Conservation (phyloP, 2,888 invertebrate species). For the Drosophila subsilvestris region DNA sequence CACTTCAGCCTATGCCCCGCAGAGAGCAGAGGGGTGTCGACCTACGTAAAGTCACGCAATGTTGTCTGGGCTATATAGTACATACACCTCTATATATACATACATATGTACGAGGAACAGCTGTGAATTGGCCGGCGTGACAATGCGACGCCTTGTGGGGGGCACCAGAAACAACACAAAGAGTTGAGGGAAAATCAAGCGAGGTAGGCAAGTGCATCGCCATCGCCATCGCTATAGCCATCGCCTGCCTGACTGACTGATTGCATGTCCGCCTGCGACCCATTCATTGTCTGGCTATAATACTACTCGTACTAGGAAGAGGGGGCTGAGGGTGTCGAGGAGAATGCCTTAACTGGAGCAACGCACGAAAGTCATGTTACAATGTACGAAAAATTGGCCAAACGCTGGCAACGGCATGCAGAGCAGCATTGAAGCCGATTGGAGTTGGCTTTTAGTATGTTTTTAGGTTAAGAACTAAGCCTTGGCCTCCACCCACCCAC, state of each 20-base stretch:
- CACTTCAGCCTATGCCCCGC: slow-evolving; percentile 30
- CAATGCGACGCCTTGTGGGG: slow-evolving; percentile 64
- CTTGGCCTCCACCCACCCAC: slow-evolving; percentile 53
- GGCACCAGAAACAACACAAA: slow-evolving; percentile 24
- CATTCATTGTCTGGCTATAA: slow-evolving; percentile 43
- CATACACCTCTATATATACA: neutral
- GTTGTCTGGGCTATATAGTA: slow-evolving; percentile 35
- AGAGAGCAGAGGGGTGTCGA: slow-evolving; percentile 38
- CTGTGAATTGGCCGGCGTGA: slow-evolving; percentile 65
- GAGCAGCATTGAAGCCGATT: neutral
- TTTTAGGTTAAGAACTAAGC: slow-evolving; percentile 78
- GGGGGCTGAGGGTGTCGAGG: slow-evolving; percentile 15
- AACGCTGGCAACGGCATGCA: slow-evolving; percentile 22
- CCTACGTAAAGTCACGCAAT: slow-evolving; percentile 78
- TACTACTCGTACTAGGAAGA: slow-evolving; percentile 1
- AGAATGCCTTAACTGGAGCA: slow-evolving; percentile 72
- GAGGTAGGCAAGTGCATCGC: slow-evolving; percentile 69
- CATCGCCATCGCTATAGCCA: slow-evolving; percentile 35
- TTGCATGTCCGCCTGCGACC: slow-evolving; percentile 70
- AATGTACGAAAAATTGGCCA: slow-evolving; percentile 68
- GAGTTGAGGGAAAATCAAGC: slow-evolving; percentile 26
- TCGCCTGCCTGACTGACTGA: slow-evolving; percentile 57
- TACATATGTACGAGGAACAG: slow-evolving; percentile 41
- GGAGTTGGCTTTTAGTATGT: slow-evolving; percentile 60
- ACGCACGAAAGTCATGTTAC: slow-evolving; percentile 77